Conservation (phyloP, 1,140 invertebrate species). For the Linepithema humile region DNA sequence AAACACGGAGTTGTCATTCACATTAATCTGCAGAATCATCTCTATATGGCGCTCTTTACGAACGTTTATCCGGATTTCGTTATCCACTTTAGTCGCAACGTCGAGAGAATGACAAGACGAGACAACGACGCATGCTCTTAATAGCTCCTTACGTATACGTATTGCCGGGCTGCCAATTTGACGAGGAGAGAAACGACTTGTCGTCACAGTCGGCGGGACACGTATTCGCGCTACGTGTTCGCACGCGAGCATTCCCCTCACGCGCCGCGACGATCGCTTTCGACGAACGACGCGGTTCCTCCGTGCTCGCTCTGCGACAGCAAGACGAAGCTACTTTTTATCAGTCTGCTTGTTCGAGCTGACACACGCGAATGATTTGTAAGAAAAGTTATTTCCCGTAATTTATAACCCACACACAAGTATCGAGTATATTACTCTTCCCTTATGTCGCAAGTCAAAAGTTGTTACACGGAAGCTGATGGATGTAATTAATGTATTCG, state of each 20-base stretch:
- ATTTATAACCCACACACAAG: neutral
- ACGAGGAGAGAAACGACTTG: conserved; percentile 59
- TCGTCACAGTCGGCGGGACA: conserved; percentile 38
- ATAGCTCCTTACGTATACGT: conserved; percentile 49
- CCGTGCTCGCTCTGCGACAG: conserved; percentile 26
- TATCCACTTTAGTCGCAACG: neutral
- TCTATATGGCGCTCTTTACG: neutral
- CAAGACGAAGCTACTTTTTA: conserved; percentile 47
- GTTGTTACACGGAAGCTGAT: neutral
- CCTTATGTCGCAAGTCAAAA: neutral
- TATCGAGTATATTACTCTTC: neutral
- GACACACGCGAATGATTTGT: conserved; percentile 29
- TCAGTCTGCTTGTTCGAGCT: conserved; percentile 34
- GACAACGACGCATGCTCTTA: conserved; percentile 34
- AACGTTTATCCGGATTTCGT: conserved; percentile 14
- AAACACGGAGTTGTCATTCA: neutral
- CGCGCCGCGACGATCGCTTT: conserved; percentile 64
- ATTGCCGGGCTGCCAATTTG: conserved; percentile 65
- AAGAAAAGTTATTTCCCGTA: neutral
- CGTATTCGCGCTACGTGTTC: conserved; percentile 53
- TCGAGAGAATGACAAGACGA: conserved; percentile 48
- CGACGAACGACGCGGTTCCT: conserved; percentile 56
- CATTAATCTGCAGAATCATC: neutral
- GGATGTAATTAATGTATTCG: neutral
- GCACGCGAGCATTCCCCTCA: conserved; percentile 52